Evolutionary conservation across 2,888 invertebrate genomes (phyloP), one percentile per base, ranked within the genome.

Genomic region (Timandra comae): DNA sequence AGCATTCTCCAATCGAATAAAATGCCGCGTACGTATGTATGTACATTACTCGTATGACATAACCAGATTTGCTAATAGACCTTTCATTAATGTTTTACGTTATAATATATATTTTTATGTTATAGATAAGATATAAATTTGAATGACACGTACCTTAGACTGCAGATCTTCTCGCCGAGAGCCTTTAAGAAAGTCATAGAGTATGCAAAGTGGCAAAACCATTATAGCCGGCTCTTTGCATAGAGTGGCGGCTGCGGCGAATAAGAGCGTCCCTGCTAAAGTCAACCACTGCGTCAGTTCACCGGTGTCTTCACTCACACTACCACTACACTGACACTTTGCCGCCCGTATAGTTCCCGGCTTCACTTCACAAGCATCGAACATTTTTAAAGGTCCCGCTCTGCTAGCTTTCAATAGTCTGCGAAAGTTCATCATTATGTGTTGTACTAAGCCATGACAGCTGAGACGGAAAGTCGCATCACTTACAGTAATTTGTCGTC

Each of bases 171-270:
- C 81, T 45, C 79, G 79, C 38, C 80, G 84, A 53, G 70, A 68
- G 50, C 88, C 87, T 56, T 87, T 89, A 52, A 91, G 80, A 63
- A 95, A 86, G 80, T 98, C 97, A 85, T 95, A 97, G 46, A 94
- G 87, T 54, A 93, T 93, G 82, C 97, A 98, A 44, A 97, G 91
- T 35, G 94, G 92, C 58, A 98, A 85, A 41, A 97, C 96, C 49
- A 96, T 96, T 63, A 98, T 91, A 32, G 97, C 98, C 30, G 97
- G 97, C 82, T 98, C 98, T 85, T 98, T 98, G 85, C 96, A 95
- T 52, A 98, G 88, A 82, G 97, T 93, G 46, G 96, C 95, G 27
- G 93, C 91, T 26, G 91, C 85, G 21, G 95, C 92, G 45, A 93
- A 76, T 68, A 90, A 49, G 52, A 91, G 73, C 43, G 90, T 88